These are phyloP conservation scores for Trinectes maculatus DNA, from an alignment of 2,113 vertebrate genomes.

Conservation along the genomic window DNA sequence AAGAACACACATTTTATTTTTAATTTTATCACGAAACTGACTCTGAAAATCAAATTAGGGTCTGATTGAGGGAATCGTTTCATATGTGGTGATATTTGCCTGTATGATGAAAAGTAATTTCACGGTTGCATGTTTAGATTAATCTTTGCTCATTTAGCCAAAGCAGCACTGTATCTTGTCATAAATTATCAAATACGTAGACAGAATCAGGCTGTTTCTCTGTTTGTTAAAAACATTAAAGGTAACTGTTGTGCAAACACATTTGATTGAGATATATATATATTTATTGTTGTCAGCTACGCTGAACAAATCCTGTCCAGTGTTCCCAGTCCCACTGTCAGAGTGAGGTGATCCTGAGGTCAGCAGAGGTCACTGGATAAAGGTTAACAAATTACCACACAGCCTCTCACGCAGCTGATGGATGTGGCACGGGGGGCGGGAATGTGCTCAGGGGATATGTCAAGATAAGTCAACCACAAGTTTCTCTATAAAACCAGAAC, in stretches of 20 bases:
- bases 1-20: conserved; percentile 32
- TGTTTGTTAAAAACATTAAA: not conserved
- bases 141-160: conserved; percentile 33
- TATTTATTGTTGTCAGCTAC: not conserved
- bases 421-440: conserved; percentile 50
- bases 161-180: conserved; percentile 2
- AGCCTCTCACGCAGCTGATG: conserved; percentile 61
- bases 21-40: conserved; percentile 18
- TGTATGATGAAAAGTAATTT: conserved; percentile 16
- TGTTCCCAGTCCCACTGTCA: conserved; percentile 31
- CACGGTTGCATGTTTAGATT: conserved; percentile 36
- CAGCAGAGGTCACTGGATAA: conserved; percentile 68
- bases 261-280: not conserved
- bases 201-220: not conserved
- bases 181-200: not conserved
- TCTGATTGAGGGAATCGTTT: conserved; percentile 1
- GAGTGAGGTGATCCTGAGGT: conserved; percentile 59
- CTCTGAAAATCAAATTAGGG: conserved; percentile 31
- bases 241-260: conserved; percentile 7
- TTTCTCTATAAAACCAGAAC: conserved; percentile 14
- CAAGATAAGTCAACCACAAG: conserved; percentile 43
- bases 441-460: conserved; percentile 21
- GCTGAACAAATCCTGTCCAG: conserved; percentile 33
- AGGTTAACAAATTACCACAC: conserved; percentile 75
- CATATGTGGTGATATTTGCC: conserved; percentile 18